Conservation (phyloP, 2,113 vertebrate genomes). For the Coturnix japonica region DNA sequence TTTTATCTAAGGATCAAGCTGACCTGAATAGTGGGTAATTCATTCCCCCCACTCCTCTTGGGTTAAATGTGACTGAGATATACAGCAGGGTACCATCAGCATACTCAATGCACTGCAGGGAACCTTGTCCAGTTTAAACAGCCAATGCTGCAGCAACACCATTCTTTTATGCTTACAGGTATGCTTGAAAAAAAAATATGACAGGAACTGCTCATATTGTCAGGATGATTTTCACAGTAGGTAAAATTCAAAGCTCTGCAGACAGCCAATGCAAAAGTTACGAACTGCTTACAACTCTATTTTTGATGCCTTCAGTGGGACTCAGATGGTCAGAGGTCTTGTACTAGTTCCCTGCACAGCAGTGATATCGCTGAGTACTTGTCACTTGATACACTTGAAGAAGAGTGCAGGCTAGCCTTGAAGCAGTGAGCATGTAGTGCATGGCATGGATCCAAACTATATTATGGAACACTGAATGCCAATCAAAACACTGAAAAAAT, state of each 20-base stretch:
- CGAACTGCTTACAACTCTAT: slow-evolving; percentile 9
- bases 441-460: neutral
- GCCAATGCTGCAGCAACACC: neutral
- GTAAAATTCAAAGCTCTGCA: neutral
- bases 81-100: neutral
- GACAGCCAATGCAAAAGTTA: neutral
- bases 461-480: neutral
- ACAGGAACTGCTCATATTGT: neutral
- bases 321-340: slow-evolving; percentile 16
- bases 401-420: neutral
- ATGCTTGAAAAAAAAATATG: neutral
- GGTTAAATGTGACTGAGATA: neutral
- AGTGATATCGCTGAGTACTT: neutral
- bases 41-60: neutral
- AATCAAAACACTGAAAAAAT: neutral
- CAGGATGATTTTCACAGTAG: slow-evolving; percentile 19
- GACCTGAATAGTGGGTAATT: neutral
- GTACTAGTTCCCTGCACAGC: neutral
- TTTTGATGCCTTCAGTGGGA: slow-evolving; percentile 17
- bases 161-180: neutral
- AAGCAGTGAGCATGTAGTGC: neutral
- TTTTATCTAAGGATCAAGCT: neutral
- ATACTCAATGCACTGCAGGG: neutral
- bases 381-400: neutral
- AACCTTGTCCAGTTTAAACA: neutral